Evolutionary conservation across 2,113 vertebrate species (phyloP).

Genomic region (Neodon shergylaensis): DNA sequence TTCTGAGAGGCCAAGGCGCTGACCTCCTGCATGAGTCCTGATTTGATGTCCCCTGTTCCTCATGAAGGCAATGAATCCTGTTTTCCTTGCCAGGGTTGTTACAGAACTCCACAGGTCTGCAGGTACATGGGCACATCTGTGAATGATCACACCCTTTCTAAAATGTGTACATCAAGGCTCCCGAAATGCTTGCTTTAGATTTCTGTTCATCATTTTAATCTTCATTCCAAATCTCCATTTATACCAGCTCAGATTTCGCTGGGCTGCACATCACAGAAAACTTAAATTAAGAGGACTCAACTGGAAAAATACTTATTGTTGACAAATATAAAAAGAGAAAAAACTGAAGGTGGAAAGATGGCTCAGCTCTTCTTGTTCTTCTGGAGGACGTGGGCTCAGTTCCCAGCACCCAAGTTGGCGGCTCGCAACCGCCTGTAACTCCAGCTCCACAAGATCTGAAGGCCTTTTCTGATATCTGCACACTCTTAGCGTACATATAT

Average conservation of each 20-base stretch:
- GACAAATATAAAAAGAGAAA: not conserved
- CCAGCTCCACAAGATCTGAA: not conserved
- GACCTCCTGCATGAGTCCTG: not conserved
- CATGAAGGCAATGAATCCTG: not conserved
- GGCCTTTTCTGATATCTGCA: not conserved
- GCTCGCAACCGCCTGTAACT: not conserved
- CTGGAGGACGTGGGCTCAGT: not conserved
- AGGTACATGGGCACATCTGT: no score
- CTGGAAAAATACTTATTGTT: not conserved
- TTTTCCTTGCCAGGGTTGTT: not conserved
- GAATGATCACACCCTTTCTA: not conserved
- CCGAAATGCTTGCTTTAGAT: slow-evolving; percentile 5
- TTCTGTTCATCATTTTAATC: slow-evolving; percentile 32
- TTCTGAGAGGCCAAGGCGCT: not conserved
- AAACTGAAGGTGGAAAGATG: not conserved
- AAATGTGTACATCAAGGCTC: no score
- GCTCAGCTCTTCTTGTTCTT: not conserved
- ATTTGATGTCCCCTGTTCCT: not conserved
- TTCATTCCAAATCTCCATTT: slow-evolving; percentile 33
- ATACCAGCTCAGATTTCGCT: not conserved
- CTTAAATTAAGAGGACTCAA: slow-evolving; percentile 13
- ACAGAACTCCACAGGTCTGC: not conserved
- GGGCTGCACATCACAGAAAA: slow-evolving; percentile 20
- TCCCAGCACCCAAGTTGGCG: no score
- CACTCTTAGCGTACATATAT: not conserved